Base-by-base conservation (phyloP, 2,888 invertebrate genomes). In the Drosophila stalkeri region DNA sequence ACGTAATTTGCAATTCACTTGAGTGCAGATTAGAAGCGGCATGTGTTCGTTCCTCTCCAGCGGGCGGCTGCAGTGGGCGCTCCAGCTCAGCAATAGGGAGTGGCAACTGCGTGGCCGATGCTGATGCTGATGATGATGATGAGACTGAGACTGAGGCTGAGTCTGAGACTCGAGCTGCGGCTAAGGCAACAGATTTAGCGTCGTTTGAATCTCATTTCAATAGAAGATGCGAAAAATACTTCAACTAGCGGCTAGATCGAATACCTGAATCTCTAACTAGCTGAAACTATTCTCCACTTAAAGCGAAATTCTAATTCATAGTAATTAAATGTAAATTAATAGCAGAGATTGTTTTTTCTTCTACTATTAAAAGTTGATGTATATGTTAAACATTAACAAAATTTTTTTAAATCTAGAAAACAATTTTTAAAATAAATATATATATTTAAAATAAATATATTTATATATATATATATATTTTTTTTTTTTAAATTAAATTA, bases 1-100 rank as follows among this genome's bases (percentile, higher is more conserved):
- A 91, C 92, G 91, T 92, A 91, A 91, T 91, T 92, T 91, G 91
- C 91, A 92, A 92, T 91, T 91, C 87, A 90, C 91, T 90, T 82
- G 91, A 90, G 91, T 89, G 91, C 90, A 90, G 83, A 87, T 88
- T 88, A 85, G 85, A 85, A 89, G 85, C 87, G 90, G 88, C 90
- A 81, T 79, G 79, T 81, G 79, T 68, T 67, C 82, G 65, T 23
- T 44, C 20, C 12, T 18, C 49, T 12, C n/a, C 46, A 37, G 35
- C 51, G 16, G 35, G 51, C 60, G 35, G 51, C 60, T 47, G 35
- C 5, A 41, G 41, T 23, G 8, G 9, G 41, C 11, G 46, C 23
- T 46, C 44, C 12, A 11, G n/a, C 31, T 54, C 33, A 18, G 57
- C 44, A 14, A 59, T 54, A 64, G 89, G 89, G 90, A 85, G 90